Conservation (phyloP, 2,888 invertebrate genomes). For the Silvanus unidentatus region DNA sequence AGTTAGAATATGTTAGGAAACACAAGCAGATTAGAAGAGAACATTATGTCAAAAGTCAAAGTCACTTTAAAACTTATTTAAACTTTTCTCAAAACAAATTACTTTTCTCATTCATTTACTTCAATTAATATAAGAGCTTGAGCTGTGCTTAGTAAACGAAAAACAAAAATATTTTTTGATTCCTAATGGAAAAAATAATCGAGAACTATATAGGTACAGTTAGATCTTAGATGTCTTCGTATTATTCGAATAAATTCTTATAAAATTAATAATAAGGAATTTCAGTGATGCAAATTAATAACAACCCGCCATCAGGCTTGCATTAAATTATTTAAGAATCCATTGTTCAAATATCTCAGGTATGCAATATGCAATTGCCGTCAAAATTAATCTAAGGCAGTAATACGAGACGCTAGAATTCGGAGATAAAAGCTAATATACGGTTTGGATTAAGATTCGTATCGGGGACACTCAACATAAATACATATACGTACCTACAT, state of each 20-base stretch:
- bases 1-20: no score
- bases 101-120: constrained; percentile 6
- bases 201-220: no score
- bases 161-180: no score
- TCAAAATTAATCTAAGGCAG: constrained; percentile 1
- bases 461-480: neutral
- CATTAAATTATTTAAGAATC: no score
- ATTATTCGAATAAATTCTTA: no score
- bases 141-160: no score
- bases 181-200: no score
- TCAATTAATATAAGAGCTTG: constrained; percentile 5
- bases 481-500: neutral
- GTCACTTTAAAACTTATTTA: constrained; percentile 1
- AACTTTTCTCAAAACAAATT: constrained; percentile 4
- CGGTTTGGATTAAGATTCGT: neutral
- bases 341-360: no score
- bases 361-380: neutral
- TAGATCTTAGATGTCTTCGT: no score
- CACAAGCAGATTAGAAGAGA: neutral
- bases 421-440: neutral
- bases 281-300: no score
- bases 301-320: no score
- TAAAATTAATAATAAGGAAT: no score
- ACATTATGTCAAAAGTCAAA: constrained; percentile 3
- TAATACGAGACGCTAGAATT: neutral